Percentiles rank a stretch among this genome's conserved stretches.
phyloP scores from a whole-genome alignment of 1,140 invertebrate species.

The Trichonephila clavata region DNA sequence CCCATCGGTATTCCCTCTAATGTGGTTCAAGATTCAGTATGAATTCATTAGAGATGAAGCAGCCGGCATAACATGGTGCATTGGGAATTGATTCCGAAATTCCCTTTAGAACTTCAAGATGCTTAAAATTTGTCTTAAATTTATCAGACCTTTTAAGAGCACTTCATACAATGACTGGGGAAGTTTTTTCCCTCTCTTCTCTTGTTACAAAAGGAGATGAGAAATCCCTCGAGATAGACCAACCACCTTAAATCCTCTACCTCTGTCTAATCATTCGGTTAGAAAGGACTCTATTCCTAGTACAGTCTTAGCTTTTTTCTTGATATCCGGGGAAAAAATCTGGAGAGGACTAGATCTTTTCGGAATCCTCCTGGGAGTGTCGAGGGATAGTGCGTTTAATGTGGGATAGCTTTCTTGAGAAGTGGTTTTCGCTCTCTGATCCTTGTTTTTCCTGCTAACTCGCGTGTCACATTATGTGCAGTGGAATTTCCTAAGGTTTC shows the following conservation, averaged over 20 bases:
- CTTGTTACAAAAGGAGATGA: not conserved
- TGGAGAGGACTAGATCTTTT: conserved; percentile 32
- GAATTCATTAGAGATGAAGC: conserved; percentile 41
- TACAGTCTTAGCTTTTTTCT: not conserved
- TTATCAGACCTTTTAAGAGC: conserved; percentile 4
- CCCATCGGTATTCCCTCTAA: conserved; percentile 10
- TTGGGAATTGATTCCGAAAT: not conserved
- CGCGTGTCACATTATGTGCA: conserved; percentile 42
- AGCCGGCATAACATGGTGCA: not conserved
- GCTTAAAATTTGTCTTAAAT: not conserved
- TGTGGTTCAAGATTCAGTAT: not conserved
- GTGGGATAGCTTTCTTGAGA: conserved; percentile 44
- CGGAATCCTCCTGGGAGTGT: not conserved
- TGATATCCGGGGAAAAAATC: conserved; percentile 34
- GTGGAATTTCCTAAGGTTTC: not conserved
- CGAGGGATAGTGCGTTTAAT: conserved; percentile 26
- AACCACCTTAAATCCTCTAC: conserved; percentile 27
- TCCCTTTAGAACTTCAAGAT: not conserved
- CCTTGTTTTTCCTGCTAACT: conserved; percentile 46
- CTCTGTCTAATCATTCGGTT: conserved; percentile 53
- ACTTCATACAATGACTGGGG: not conserved
- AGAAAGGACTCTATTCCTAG: not conserved
- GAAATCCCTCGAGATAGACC: not conserved
- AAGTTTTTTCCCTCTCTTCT: not conserved
- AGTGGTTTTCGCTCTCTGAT: conserved; percentile 53